Evolutionary conservation across 35 echinoderm and acorn worm genomes (phyloP), one percentile per base, ranked within the genome.

Genomic region (Apostichopus japonicus): DNA sequence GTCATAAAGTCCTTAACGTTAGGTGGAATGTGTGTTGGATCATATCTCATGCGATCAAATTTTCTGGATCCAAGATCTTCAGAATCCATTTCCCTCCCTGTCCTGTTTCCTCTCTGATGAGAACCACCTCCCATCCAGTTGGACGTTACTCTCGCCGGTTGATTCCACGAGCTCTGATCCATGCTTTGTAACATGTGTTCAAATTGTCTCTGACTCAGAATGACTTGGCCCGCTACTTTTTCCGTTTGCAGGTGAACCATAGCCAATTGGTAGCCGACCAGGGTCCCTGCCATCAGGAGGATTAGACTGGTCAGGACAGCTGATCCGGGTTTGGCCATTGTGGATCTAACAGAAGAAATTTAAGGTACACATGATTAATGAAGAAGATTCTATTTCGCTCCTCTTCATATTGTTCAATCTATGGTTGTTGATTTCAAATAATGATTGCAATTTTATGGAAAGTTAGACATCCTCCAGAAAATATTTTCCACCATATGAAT

Each of bases 151-250:
- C 0, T 1, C 53, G 14, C 51, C 15, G 11, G 56, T 16, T 89
- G 86, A 21, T 89, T 89, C 86, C 86, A 89, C 23, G 23, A 25
- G 33, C 51, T 63, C n/a, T 57, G 63, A 56, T 89, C 63, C 86
- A 89, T 89, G 23, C 44, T 89, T 51, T 63, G 21, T 25, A 89
- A 22, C 86, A 89, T 89, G 62, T 89, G 86, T 54, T 89, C 21
- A 63, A 89, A 89, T 63, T 89, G 86, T 10, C n/a, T 89, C 86
- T 73, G 59, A 72, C 86, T 89, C 23, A 89, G 56, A 10, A 89
- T 89, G 86, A 89, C 86, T 16, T 89, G 86, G 9, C 86, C 86
- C 10, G 86, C 86, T 51, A 72, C 61, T 72, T 89, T 89, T 14
- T 89, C 86, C 17, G 86, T 89, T 73, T 89, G 86, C n/a, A 89